Evolutionary conservation across 2,113 vertebrate genomes (phyloP), one percentile per base, ranked within the genome.

Genomic region (Rhynchopsitta pachyrhyncha): DNA sequence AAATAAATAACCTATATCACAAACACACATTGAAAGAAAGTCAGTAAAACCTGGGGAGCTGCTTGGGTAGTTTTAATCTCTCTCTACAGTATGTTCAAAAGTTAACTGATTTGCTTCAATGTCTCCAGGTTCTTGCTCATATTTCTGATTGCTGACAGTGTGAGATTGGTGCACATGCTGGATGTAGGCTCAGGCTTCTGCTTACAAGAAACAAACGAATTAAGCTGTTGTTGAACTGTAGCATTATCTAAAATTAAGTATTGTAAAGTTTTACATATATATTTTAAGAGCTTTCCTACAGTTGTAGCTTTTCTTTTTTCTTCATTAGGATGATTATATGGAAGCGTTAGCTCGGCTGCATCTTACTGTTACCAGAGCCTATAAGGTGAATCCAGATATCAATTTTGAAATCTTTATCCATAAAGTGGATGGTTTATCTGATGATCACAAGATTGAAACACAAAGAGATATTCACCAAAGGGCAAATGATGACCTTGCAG

Each of bases 351-450:
- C 98, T 91, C 98, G 99, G 78, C 98, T 99, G 50, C 99, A 99
- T 94, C 98, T 99, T 82, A 99, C 99, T 3, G 99, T 99, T 89
- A 99, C 99, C 94, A 98, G 99, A 82, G 99, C 99, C 93, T 99
- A 99, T 97, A 99, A 99, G 96, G 99, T 99, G 79, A 99, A 99
- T 93, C 98, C 99, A 5, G 98, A 99, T 92, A 99, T 99, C 97
- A 99, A 99, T 98, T 99, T 99, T 17, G 99, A 99, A 97, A 99
- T 99, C 81, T 99, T 99, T 96, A 99, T 99, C 93, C 99, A 99
- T 97, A 99, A 99, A 98, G 99, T 99, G 73, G 99, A 99, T 76
- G 99, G 99, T 41, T 98, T 99, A 82, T 99, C 99, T 44, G 99
- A 99, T 86, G 99, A 99, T 95, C 99, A 99, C 95, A 99, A 99